phyloP scores from a whole-genome alignment of 2,797 vertebrate species.

The Malurus leucopterus region DNA sequence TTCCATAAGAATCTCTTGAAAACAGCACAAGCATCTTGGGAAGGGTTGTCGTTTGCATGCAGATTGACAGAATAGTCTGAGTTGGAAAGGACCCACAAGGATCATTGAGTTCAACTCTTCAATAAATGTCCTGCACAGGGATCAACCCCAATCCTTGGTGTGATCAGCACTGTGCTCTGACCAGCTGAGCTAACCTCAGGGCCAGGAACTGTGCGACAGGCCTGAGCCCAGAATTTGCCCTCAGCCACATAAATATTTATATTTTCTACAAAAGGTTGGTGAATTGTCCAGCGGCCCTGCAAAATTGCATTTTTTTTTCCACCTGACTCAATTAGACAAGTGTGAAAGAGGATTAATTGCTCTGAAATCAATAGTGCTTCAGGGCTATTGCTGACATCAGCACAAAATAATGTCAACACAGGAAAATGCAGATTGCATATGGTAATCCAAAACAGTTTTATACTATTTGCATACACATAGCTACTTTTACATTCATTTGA shows the following conservation, averaged over 20 bases:
- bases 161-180: not conserved
- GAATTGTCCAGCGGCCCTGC: not conserved
- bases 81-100: not conserved
- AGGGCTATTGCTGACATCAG: not conserved
- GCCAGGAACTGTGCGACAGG: not conserved
- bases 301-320: not conserved
- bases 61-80: not conserved
- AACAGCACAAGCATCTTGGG: not conserved
- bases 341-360: constrained; percentile 22
- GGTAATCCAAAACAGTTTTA: not conserved
- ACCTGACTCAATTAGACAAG: not conserved
- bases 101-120: not conserved
- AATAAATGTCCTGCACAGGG: not conserved
- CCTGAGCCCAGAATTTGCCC: not conserved
- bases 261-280: not conserved
- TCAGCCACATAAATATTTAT: not conserved
- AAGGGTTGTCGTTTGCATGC: not conserved
- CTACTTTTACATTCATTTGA: not conserved
- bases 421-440: not conserved
- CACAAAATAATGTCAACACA: not conserved
- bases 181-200: not conserved
- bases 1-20: not conserved
- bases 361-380: not conserved
- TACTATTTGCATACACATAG: not conserved
- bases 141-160: not conserved